A percentile compares a stretch with the other conserved stretches of the same genome.
Evolutionary conservation across 1,140 invertebrate species (phyloP).

Genomic region (Aphelenchoides besseyi): DNA sequence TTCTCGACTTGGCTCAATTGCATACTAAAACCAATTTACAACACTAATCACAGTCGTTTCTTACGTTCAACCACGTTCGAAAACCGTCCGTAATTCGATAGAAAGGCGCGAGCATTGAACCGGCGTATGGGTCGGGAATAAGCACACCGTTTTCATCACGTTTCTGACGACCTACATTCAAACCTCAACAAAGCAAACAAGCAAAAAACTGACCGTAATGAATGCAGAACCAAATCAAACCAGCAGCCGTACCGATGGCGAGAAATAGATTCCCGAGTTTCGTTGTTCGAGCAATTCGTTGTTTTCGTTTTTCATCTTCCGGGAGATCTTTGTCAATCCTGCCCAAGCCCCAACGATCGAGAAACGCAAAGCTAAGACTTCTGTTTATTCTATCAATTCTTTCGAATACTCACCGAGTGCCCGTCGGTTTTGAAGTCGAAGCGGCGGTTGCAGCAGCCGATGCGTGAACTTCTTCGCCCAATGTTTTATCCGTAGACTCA

Average conservation of each 20-base stretch:
- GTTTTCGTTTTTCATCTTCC: conserved; percentile 44
- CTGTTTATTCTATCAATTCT: conserved; percentile 3
- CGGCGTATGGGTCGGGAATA: conserved; percentile 44
- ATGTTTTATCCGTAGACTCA: neutral
- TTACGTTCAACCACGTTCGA: conserved; percentile 47
- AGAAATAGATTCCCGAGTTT: conserved; percentile 39
- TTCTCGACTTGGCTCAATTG: conserved; percentile 81
- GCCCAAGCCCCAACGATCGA: conserved; percentile 8
- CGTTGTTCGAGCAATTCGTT: conserved; percentile 40
- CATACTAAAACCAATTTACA: conserved; percentile 49
- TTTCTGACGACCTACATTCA: conserved; percentile 40
- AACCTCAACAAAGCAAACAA: conserved; percentile 7
- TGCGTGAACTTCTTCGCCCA: conserved; percentile 9
- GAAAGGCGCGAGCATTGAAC: conserved; percentile 41
- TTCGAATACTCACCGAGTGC: neutral
- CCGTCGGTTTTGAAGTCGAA: neutral
- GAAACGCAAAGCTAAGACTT: conserved; percentile 20
- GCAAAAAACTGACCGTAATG: conserved; percentile 36
- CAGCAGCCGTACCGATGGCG: conserved; percentile 24
- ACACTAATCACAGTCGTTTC: conserved; percentile 31
- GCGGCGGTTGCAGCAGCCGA: neutral
- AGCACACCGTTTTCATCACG: conserved; percentile 48
- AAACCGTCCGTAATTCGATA: conserved; percentile 52
- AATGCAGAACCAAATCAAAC: conserved; percentile 52
- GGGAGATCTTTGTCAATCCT: conserved; percentile 35